phyloP scores from a whole-genome alignment of 1,140 invertebrate genomes.

The Lerema accius region DNA sequence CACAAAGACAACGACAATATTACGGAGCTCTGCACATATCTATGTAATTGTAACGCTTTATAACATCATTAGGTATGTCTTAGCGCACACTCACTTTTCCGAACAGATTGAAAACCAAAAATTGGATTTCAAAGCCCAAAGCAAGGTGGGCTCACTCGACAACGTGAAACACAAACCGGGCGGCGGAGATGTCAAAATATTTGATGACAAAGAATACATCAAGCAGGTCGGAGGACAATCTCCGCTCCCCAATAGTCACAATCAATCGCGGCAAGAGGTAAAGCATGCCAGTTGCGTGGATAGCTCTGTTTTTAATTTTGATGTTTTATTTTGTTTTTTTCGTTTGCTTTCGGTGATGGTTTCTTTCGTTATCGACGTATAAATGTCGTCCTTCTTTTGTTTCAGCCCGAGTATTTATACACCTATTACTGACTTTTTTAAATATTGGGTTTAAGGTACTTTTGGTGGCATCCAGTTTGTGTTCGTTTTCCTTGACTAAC shows the following conservation, averaged over 20 bases:
- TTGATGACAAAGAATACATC: conserved; percentile 97
- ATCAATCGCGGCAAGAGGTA: conserved; percentile 87
- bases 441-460: conserved; percentile 49
- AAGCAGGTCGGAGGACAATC: conserved; percentile 88
- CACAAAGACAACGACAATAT: conserved; percentile 2
- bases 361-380: conserved; percentile 43
- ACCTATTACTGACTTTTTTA: conserved; percentile 82
- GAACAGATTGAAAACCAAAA: conserved; percentile 94
- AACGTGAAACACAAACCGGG: conserved; percentile 97
- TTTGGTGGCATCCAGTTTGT: conserved; percentile 35
- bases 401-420: conserved; percentile 83
- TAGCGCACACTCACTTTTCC: conserved; percentile 65
- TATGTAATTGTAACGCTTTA: conserved; percentile 27
- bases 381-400: conserved; percentile 70
- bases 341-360: conserved; percentile 56
- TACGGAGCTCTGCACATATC: conserved; percentile 24
- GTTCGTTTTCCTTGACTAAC: conserved; percentile 46
- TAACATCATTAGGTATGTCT: conserved; percentile 31
- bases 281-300: conserved; percentile 50
- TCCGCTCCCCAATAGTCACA: conserved; percentile 84
- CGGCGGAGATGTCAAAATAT: conserved; percentile 96
- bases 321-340: conserved; percentile 47
- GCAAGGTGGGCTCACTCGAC: conserved; percentile 95
- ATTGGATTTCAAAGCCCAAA: conserved; percentile 92
- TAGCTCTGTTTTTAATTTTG: conserved; percentile 18